Evolutionary conservation across 2,888 invertebrate genomes (phyloP), one percentile per base, ranked within the genome.

Genomic region (Gibbula magus): DNA sequence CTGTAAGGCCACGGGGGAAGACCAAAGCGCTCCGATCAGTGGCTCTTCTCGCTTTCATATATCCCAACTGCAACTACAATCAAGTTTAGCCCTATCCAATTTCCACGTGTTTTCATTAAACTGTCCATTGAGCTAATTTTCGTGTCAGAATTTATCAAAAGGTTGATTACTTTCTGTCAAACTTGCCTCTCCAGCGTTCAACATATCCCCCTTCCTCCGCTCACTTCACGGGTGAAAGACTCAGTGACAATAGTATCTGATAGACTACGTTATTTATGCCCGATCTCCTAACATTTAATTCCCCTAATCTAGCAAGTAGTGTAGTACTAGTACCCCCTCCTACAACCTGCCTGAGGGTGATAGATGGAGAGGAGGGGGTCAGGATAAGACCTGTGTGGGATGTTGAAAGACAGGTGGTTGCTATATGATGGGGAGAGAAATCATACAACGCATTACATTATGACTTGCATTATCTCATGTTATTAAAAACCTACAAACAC

Each of bases 41-140:
- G 70, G 20, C 70, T 70, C 25, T 35, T 56, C 20, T 29, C 20
- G 20, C 70, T n/a, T 29, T 70, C 70, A 39, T 70, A 70, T 35
- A 70, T 20, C 25, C 22, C 56, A 56, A 45, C 45, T 10, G 5
- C 45, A 56, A n/a, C 70, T 70, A 67, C 32, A 70, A 61, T 25
- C 70, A 39, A 70, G 70, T 70, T 29, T 70, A 70, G 70, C 70
- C n/a, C 32, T 70, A 39, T 70, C 39, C n/a, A 70, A 39, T 70
- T 70, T 70, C 70, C 29, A 29, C 70, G 18, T 39, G 70, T 20
- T 70, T 70, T 70, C 29, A 10, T 70, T 39, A 18, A 10, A 29
- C 70, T 70, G 70, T 39, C 70, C 70, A 70, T 39, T 20, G 70
- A 35, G 70, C 70, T 70, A 70, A 70, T 70, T 70, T 70, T 70